These are phyloP conservation scores for Cremastinae sp. DNA, from an alignment of 2,888 invertebrate genomes.

Conservation along the genomic window DNA sequence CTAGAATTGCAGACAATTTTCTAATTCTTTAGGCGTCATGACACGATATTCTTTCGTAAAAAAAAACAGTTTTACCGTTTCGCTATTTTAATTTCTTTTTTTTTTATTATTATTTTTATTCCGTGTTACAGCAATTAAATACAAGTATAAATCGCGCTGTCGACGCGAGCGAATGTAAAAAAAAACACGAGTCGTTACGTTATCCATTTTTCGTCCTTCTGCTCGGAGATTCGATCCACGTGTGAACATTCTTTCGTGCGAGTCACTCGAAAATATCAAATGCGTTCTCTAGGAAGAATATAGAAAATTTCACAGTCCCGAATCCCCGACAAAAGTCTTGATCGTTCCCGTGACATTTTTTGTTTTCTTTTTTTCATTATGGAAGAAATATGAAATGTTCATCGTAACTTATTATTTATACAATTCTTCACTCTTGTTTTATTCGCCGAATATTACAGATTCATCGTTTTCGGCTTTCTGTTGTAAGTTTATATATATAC, in stretches of 20 bases:
- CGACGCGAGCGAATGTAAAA: conserved; percentile 10
- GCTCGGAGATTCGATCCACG: conserved; percentile 24
- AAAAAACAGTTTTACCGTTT: conserved; percentile 35
- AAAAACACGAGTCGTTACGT: conserved; percentile 33
- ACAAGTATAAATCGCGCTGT: conserved; percentile 34
- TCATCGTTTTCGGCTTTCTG: conserved; percentile 40
- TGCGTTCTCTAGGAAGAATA: conserved; percentile 3
- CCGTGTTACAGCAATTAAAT: conserved; percentile 32
- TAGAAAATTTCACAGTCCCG: conserved; percentile 13
- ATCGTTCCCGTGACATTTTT: conserved; percentile 1
- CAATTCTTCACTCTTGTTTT: conserved; percentile 44
- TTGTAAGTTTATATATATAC: conserved; percentile 51
- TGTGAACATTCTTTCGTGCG: not conserved
- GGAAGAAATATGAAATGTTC: conserved; percentile 57
- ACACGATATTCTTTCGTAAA: conserved; percentile 54
- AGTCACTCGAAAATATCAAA: conserved; percentile 24
- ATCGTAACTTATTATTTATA: conserved; percentile 62
- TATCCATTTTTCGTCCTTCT: conserved; percentile 4
- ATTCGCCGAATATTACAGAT: conserved; percentile 56
- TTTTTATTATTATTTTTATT: conserved; percentile 8
- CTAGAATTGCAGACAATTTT: conserved; percentile 52
- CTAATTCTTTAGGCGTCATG: conserved; percentile 64
- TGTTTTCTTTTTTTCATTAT: conserved; percentile 48
- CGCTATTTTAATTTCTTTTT: not conserved
- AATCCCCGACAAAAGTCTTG: conserved; percentile 23